These are phyloP conservation scores for Planococcus citri DNA, from an alignment of 1,140 invertebrate genomes.

Conservation along the genomic window DNA sequence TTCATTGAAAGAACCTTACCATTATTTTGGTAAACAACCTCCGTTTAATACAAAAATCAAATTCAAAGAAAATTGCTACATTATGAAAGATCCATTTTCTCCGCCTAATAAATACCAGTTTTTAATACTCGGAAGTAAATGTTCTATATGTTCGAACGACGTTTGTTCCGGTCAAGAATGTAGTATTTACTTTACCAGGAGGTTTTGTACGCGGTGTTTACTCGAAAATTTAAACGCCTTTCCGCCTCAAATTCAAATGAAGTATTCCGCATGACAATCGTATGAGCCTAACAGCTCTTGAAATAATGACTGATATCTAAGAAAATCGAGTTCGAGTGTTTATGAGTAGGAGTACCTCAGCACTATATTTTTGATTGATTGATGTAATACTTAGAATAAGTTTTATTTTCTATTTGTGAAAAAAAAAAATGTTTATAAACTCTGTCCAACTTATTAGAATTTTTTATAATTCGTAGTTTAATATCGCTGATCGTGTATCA, in stretches of 20 bases:
- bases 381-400: neutral
- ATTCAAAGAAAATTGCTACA: slow-evolving; percentile 21
- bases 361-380: neutral
- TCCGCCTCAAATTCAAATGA: slow-evolving; percentile 20
- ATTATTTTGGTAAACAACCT: slow-evolving; percentile 16
- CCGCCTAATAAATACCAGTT: slow-evolving; percentile 16
- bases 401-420: neutral
- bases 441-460: no score
- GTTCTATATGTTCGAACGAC: slow-evolving; percentile 22
- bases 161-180: slow-evolving; percentile 22
- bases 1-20: slow-evolving; percentile 19
- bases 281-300: neutral
- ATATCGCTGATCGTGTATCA: neutral
- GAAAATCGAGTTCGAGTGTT: neutral
- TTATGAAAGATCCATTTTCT: slow-evolving; percentile 24
- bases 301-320: neutral
- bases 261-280: slow-evolving; percentile 7
- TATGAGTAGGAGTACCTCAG: neutral
- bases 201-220: slow-evolving; percentile 21
- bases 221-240: slow-evolving; percentile 20
- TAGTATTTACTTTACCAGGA: slow-evolving; percentile 23
- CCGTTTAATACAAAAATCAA: slow-evolving; percentile 19
- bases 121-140: slow-evolving; percentile 21
- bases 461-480: neutral
- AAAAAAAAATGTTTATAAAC: no score